These are phyloP conservation scores for Aplodontia rufa DNA, from an alignment of 2,113 vertebrate species.

Conservation along the genomic window DNA sequence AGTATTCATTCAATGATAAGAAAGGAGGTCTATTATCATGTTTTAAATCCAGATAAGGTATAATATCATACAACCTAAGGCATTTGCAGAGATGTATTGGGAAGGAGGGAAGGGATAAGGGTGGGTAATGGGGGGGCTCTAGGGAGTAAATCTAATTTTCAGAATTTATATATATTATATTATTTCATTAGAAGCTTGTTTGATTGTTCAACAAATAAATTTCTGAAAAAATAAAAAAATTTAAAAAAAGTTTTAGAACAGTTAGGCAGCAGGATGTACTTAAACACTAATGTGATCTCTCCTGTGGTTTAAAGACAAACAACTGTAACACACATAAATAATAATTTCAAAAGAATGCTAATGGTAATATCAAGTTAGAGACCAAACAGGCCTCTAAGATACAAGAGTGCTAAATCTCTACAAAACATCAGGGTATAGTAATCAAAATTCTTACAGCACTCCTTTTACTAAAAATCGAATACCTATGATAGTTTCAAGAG, in stretches of 20 bases:
- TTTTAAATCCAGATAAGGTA: no score
- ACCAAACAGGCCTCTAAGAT: not conserved
- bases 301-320: not conserved
- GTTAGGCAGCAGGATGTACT: not conserved
- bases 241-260: not conserved
- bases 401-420: not conserved
- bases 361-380: not conserved
- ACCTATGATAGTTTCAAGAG: not conserved
- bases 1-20: not conserved
- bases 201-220: no score
- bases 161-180: no score
- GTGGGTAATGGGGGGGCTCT: no score
- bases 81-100: no score
- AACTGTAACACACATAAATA: not conserved
- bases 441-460: constrained; percentile 1
- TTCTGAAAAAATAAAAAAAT: no score
- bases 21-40: no score
- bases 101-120: no score
- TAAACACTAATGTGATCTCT: not conserved
- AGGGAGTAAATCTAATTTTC: no score
- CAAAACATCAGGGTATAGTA: not conserved
- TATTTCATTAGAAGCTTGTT: no score
- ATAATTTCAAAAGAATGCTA: not conserved
- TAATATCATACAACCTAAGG: no score
- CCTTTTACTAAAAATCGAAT: constrained; percentile 19